Base-by-base conservation (phyloP, 2,888 invertebrate species). In the Mythimna loreyi region DNA sequence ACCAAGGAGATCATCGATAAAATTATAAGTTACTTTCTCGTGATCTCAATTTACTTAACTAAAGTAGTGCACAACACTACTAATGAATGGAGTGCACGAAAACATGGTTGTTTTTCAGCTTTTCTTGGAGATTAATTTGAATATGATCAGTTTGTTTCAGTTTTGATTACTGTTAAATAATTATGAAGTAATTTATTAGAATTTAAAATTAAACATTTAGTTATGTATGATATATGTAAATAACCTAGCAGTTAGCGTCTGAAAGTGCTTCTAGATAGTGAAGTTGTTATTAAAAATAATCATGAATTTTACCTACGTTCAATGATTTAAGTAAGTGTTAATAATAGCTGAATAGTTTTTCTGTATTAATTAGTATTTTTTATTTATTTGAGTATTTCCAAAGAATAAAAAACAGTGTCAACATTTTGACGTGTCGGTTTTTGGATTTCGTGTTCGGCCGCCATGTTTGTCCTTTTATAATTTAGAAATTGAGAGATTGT, bases 71-170 rank as follows among this genome's bases (percentile, higher is more conserved):
- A 63, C 79, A 80, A 71, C 84, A 75, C 80, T 84, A 80, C 28
- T 70, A 73, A 82, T 91, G 91, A 90, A 92, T 92, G 89, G 89
- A 90, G 87, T 88, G 82, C 84, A 92, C 90, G 91, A 94, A 95
- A 94, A 95, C 92, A 95, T 95, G 95, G 95, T 95, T 95, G 94
- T 95, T 95, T 95, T 95, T 95, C 95, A 95, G 95, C 92, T 93
- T 95, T 92, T 89, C 86, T 91, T 88, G 89, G 88, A 89, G 87
- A 87, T 86, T 91, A 85, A 90, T 92, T 90, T 88, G 86, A 85
- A 88, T 87, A 86, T 86, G 86, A 82, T 83, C 82, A 87, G 83
- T 88, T 88, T 87, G 80, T 79, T 85, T 87, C 80, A 86, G 75
- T 86, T 85, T 78, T 83, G 80, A 78, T 87, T 86, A 75, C 68